A percentile compares a stretch with the other conserved stretches of the same genome.
Conservation (phyloP, 2,888 invertebrate species). For the Chrysodeixis includens region DNA sequence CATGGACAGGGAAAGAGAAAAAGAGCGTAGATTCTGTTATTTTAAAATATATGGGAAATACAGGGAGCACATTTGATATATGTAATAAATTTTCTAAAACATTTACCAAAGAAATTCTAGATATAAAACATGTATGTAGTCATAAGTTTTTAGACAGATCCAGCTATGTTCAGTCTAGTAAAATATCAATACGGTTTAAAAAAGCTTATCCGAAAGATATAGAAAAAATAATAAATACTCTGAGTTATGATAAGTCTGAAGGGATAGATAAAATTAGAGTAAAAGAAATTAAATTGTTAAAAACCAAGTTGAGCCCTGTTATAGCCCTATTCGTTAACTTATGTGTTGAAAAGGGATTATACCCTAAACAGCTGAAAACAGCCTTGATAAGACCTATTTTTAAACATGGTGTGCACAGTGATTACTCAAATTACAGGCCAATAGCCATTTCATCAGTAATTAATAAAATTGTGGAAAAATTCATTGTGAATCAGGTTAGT, state of each 20-base stretch:
- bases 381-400: no score
- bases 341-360: slow-evolving; percentile 14
- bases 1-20: slow-evolving; percentile 9
- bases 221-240: slow-evolving; percentile 6
- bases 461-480: slow-evolving; percentile 13
- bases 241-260: slow-evolving; percentile 14
- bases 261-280: slow-evolving; percentile 15
- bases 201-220: slow-evolving; percentile 13
- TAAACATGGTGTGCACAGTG: slow-evolving; percentile 12
- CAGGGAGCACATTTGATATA: slow-evolving; percentile 9
- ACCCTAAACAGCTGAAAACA: slow-evolving; percentile 9
- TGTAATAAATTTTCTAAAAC: slow-evolving; percentile 16
- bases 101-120: slow-evolving; percentile 20
- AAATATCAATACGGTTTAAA: slow-evolving; percentile 10
- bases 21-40: slow-evolving; percentile 13
- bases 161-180: slow-evolving; percentile 1
- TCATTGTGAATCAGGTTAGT: slow-evolving; percentile 9
- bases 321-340: slow-evolving; percentile 18
- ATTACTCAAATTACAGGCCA: slow-evolving; percentile 20
- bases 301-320: neutral
- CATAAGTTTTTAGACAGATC: slow-evolving; percentile 15
- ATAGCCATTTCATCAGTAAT: slow-evolving; percentile 11
- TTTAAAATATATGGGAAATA: slow-evolving; percentile 12
- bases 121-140: slow-evolving; percentile 12
- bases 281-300: slow-evolving; percentile 16